A percentile compares a stretch with the other conserved stretches of the same genome.
phyloP scores from a whole-genome alignment of 1,140 invertebrate species.

The Nebria ingens region DNA sequence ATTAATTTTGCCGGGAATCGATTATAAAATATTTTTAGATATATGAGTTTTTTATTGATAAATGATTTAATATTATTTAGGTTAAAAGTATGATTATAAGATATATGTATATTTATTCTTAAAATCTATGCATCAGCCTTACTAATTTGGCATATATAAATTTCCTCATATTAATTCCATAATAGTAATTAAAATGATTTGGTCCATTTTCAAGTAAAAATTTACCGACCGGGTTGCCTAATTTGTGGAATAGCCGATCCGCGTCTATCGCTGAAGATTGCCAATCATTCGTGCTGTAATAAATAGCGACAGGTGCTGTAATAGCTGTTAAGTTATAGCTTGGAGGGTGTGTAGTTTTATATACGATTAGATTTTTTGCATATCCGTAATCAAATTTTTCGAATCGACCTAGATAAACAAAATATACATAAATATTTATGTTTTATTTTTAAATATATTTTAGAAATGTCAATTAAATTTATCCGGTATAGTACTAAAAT shows the following conservation, averaged over 20 bases:
- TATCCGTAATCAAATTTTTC: slow-evolving; percentile 44
- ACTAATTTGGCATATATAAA: not conserved
- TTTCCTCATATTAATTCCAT: not conserved
- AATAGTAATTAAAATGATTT: not conserved
- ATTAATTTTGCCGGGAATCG: no score
- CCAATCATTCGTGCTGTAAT: slow-evolving; percentile 43
- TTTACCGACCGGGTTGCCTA: slow-evolving; percentile 27
- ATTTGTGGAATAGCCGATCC: slow-evolving; percentile 22
- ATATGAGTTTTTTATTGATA: no score
- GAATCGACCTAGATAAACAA: slow-evolving; percentile 43
- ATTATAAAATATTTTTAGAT: no score
- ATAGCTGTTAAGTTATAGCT: slow-evolving; percentile 44
- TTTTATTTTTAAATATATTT: no score
- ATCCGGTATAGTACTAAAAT: no score
- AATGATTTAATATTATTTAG: no score
- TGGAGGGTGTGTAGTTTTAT: slow-evolving; percentile 33
- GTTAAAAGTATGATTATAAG: no score
- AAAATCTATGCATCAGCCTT: not conserved
- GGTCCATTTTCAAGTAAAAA: slow-evolving; percentile 35
- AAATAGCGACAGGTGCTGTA: slow-evolving; percentile 41
- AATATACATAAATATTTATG: no score
- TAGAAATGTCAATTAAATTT: no score
- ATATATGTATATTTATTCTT: no score
- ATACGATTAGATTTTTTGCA: slow-evolving; percentile 31
- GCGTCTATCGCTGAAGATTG: slow-evolving; percentile 39